Evolutionary conservation across 2,113 vertebrate genomes (phyloP), one percentile per base, ranked within the genome.

Genomic region (Alaudala cheleensis): DNA sequence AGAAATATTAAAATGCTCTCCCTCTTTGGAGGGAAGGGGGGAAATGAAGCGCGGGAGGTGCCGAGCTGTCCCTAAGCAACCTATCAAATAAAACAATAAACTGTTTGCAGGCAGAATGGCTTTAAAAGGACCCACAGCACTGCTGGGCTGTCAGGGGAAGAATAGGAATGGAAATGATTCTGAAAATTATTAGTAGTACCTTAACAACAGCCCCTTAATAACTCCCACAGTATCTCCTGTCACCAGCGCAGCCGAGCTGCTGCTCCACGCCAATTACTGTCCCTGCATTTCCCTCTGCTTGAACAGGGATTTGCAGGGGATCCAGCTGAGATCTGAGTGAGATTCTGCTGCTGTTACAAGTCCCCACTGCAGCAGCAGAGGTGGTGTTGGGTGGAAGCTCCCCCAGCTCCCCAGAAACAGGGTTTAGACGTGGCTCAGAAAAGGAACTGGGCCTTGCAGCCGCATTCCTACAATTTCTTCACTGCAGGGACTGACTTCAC

Each of bases 1-100:
- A 94, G 90, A 96, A 94, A 93, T 96, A 96, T 94, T 97, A 90
- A 94, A 96, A 93, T 78, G 37, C 24, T 92, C 71, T 74, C 40
- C 6, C 22, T 69, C 14, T 56, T 92, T 88, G 83, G 90, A 91
- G 61, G 31, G 77, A 54, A 54, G 20, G 13, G 28, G 17, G 16
- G 44, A 9, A 50, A 57, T 64, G 49, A 58, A 87, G 53, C 34
- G 6, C 85, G 62, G 42, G 17, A 94, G 86, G 79, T 90, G 86
- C 90, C 6, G 67, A 54, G 82, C 56, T 88, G 34, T 93, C 90
- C 88, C 93, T 86, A 83, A 93, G 92, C 96, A 96, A 93, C 88
- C 76, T 37, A 92, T 95, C 86, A 60, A 93, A 92, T 84, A 71
- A 96, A 96, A 85, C 85, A 96, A 90, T 92, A 96, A 97, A 95